These are phyloP conservation scores for Sipha maydis DNA, from an alignment of 2,888 invertebrate genomes.

Conservation along the genomic window DNA sequence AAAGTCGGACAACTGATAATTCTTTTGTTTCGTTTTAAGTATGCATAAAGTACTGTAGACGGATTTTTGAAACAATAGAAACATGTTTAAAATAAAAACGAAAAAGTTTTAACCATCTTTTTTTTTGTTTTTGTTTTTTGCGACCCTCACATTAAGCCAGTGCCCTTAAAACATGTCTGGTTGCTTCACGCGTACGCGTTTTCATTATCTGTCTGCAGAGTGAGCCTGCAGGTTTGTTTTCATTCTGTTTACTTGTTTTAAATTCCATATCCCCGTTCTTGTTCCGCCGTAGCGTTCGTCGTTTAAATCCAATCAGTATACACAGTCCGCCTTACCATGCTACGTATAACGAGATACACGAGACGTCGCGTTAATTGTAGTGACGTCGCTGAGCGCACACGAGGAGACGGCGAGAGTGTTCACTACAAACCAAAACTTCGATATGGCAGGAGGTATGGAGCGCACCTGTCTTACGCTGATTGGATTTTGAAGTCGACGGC, in stretches of 20 bases:
- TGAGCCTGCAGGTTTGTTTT: too few species aligned
- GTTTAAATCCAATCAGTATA: conserved; percentile 31
- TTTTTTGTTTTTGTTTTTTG: too few species aligned
- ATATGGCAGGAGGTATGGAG: too few species aligned
- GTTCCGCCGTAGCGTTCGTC: not conserved
- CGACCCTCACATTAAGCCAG: too few species aligned
- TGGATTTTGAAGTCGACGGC: conserved; percentile 25
- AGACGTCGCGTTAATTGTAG: conserved; percentile 26
- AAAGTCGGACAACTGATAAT: not conserved
- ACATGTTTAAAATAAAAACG: too few species aligned
- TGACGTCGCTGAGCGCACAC: not conserved
- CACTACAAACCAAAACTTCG: not conserved
- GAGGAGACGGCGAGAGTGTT: not conserved
- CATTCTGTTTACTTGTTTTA: not conserved
- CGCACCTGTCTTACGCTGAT: conserved; percentile 15
- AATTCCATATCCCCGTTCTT: not conserved
- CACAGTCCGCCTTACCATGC: not conserved
- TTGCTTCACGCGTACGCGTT: too few species aligned
- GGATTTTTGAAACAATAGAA: too few species aligned
- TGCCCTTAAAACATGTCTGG: too few species aligned
- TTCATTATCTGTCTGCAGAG: too few species aligned
- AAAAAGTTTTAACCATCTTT: too few species aligned
- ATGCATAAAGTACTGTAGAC: too few species aligned
- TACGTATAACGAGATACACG: conserved; percentile 26
- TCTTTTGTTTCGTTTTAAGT: not conserved